Evolutionary conservation across 2,888 invertebrate species (phyloP), one percentile per base, ranked within the genome.

Genomic region (Thecocarcelia acutangulata): DNA sequence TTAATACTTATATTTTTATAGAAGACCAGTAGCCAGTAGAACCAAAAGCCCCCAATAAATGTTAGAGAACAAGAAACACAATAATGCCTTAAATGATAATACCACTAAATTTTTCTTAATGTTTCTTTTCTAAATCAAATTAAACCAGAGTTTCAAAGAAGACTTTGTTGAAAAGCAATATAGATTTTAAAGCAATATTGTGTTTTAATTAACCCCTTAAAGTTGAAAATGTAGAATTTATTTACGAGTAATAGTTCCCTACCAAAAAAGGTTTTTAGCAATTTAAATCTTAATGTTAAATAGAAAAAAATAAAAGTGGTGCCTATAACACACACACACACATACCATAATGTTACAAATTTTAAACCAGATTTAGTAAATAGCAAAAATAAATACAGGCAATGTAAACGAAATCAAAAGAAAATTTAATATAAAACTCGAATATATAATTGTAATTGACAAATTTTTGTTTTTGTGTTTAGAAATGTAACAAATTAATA

Each of bases 291-390:
- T 24, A 73, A 66, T 66, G 64, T 66, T 64, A 50, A 64, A 46
- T n/a, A 72, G 40, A 33, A 54, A 61, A 33, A 33, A 70, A 33
- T 54, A 61, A 80, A 75, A 46, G 15, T 56, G 70, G 76, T 78
- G 68, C 77, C 59, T 73, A 52, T 40, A 64, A 59, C 13, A 52
- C 63, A 68, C n/a, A n/a, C n/a, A n/a, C n/a, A n/a, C n/a, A n/a
- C n/a, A n/a, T n/a, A n/a, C 69, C 74, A 56, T 11, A 8, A 48
- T 63, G 74, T 74, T 63, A 69, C 69, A 80, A 79, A 73, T 61
- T 76, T 61, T 52, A 52, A 58, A 17, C 5, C 19, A 19, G 4
- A 33, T 33, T 33, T 15, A 54, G 50, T 11, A 42, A 69, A 37
- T 37, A 40, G n/a, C n/a, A 52, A 5, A 66, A 8, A 13, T 19